phyloP scores from a whole-genome alignment of 2,797 vertebrate species.

The Tinamus major region DNA sequence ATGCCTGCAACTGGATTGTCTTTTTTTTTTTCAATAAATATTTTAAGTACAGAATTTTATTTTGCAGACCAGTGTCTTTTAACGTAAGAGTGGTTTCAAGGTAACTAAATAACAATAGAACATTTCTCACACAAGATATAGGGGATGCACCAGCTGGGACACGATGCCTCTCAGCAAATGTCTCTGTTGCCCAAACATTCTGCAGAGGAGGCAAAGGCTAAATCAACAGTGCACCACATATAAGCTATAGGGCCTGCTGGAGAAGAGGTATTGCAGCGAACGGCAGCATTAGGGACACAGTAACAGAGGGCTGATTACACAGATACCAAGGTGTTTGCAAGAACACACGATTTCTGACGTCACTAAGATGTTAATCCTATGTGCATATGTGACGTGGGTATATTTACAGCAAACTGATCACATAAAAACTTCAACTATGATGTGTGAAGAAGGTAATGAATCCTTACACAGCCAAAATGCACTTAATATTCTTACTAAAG shows the following conservation, averaged over 20 bases:
- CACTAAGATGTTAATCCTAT: background rate
- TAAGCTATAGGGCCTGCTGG: background rate
- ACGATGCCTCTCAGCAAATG: background rate
- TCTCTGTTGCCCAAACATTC: background rate
- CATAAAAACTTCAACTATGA: background rate
- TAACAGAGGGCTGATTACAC: background rate
- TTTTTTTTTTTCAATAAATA: background rate
- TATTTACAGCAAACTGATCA: background rate
- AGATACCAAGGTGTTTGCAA: background rate
- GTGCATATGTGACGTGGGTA: background rate
- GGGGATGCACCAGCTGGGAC: background rate
- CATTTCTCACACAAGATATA: background rate
- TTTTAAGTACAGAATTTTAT: accelerated
- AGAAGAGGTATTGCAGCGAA: background rate
- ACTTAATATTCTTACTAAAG: background rate
- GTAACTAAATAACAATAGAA: background rate
- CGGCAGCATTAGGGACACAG: background rate
- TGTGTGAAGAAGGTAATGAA: background rate
- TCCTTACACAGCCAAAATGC: background rate
- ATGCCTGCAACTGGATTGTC: background rate
- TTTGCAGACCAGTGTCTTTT: background rate
- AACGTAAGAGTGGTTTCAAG: background rate
- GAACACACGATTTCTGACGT: accelerated
- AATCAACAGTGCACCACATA: background rate
- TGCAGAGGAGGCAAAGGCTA: background rate